A percentile compares a stretch with the other conserved stretches of the same genome.
Evolutionary conservation across 2,113 vertebrate species (phyloP).

Genomic region (Hemiscyllium ocellatum): DNA sequence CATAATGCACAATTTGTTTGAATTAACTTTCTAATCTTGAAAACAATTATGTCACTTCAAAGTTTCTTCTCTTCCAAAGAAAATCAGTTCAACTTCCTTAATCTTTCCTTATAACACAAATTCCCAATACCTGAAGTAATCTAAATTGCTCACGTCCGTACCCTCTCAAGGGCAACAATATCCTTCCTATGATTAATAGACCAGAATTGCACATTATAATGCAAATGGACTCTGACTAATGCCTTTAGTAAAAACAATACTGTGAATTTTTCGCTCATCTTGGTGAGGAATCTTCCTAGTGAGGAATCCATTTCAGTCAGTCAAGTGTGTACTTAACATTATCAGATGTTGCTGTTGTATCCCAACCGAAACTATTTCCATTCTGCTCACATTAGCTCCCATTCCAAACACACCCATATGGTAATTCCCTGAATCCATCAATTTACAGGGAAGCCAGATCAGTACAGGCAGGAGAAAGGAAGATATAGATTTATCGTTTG

Average conservation of each 20-base stretch:
- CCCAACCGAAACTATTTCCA: too few relatives aligned
- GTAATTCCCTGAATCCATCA: neutral
- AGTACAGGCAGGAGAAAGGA: neutral
- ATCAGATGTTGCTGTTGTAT: too few relatives aligned
- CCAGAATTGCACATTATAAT: conserved; percentile 22
- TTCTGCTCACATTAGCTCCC: too few relatives aligned
- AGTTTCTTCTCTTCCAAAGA: conserved; percentile 21
- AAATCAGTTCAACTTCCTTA: conserved; percentile 13
- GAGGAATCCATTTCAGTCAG: neutral
- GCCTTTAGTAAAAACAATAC: conserved; percentile 12
- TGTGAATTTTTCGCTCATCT: neutral
- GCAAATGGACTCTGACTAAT: conserved; percentile 26
- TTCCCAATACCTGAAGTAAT: conserved; percentile 25
- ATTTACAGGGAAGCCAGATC: neutral
- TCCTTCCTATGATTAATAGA: conserved; percentile 31
- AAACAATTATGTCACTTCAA: conserved; percentile 31
- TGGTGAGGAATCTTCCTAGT: neutral
- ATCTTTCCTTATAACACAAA: conserved; percentile 13
- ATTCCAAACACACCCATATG: neutral
- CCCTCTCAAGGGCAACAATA: conserved; percentile 18
- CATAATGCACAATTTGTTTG: neutral
- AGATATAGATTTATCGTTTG: too few relatives aligned
- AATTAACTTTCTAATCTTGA: neutral
- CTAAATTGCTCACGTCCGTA: conserved; percentile 14
- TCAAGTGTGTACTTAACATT: neutral